These are phyloP conservation scores for Petrolisthes manimaculis DNA, from an alignment of 2,888 invertebrate genomes.

Conservation along the genomic window DNA sequence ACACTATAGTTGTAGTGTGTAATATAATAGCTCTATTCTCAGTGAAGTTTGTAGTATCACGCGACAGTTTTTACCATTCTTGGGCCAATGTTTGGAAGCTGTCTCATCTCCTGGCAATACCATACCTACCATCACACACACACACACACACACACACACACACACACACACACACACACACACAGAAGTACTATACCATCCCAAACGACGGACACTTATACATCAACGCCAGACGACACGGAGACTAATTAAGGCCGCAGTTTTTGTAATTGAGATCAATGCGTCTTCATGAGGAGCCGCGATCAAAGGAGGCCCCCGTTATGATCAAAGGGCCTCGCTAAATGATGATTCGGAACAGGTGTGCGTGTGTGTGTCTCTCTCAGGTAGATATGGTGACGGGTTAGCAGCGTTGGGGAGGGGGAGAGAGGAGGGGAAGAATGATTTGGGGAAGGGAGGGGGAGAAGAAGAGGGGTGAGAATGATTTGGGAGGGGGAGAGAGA, in stretches of 20 bases:
- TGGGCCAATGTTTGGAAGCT: no score
- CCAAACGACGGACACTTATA: background rate
- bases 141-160: no score
- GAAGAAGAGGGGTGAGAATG: no score
- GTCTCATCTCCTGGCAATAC: no score
- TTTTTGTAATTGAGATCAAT: conserved; percentile 13
- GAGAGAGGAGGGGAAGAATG: background rate
- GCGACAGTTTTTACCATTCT: no score
- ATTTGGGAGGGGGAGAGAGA: background rate
- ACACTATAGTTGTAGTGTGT: no score
- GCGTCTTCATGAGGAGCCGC: conserved; percentile 9
- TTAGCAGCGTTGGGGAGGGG: background rate
- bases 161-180: no score
- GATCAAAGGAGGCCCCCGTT: conserved; percentile 7
- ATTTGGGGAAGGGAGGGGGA: no score
- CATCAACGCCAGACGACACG: background rate
- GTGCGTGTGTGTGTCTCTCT: background rate
- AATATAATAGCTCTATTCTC: no score
- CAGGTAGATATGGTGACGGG: background rate
- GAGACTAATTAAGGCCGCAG: conserved; percentile 8
- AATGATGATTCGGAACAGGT: conserved; percentile 15
- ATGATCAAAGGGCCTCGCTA: conserved; percentile 13
- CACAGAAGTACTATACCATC: background rate
- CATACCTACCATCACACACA: no score
- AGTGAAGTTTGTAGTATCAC: no score